Evolutionary conservation across 2,113 vertebrate genomes (phyloP).

Genomic region (Dipodomys stephensi): DNA sequence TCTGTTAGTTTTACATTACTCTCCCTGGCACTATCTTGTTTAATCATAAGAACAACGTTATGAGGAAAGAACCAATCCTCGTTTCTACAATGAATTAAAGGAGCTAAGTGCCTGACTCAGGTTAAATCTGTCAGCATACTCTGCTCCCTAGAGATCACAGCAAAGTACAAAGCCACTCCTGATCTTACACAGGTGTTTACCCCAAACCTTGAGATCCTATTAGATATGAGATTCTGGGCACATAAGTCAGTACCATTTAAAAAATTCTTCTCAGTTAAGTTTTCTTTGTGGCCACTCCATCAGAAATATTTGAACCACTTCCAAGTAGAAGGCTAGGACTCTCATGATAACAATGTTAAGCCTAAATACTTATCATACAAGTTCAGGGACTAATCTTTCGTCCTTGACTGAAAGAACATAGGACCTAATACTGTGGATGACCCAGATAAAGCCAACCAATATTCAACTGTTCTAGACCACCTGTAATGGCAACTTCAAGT

Average conservation of each 20-base stretch:
- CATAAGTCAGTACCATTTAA: background rate
- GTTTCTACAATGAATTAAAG: background rate
- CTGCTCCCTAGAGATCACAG: background rate
- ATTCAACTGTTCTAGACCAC: background rate
- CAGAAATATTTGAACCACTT: background rate
- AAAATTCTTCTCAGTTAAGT: slow-evolving; percentile 13
- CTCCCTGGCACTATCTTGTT: background rate
- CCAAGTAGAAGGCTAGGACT: background rate
- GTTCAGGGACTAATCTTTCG: background rate
- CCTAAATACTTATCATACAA: background rate
- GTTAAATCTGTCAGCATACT: background rate
- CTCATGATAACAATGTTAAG: background rate
- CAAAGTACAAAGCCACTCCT: background rate
- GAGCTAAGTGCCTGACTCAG: background rate
- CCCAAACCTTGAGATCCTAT: background rate
- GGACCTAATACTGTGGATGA: background rate
- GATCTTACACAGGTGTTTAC: background rate
- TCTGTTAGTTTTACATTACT: background rate
- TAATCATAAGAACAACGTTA: background rate
- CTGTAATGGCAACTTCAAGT: background rate
- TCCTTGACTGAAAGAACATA: background rate
- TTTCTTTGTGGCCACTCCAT: background rate
- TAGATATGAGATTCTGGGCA: background rate
- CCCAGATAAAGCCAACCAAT: background rate
- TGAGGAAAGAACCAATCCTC: background rate